Evolutionary conservation across 64 coral and sea anemone genomes (phyloP).

Genomic region (Pocillopora damicornis): DNA sequence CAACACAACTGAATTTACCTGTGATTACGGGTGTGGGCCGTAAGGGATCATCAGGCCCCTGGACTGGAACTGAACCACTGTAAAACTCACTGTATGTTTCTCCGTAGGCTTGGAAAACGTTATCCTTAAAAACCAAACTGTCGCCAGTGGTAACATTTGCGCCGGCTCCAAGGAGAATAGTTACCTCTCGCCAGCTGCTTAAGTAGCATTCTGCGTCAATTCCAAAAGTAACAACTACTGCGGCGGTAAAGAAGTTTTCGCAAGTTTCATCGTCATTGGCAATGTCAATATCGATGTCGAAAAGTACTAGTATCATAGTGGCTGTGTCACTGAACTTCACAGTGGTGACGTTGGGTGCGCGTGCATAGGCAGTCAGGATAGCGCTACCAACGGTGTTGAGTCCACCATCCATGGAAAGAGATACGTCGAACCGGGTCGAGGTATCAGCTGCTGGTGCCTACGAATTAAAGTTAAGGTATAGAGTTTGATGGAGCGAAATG

Average conservation of each 20-base stretch:
- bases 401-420: slow-evolving; percentile 20
- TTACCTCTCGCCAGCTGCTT: slow-evolving; percentile 8
- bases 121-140: slow-evolving; percentile 21
- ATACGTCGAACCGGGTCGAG: background rate
- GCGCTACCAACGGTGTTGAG: background rate
- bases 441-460: background rate
- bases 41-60: slow-evolving; percentile 19
- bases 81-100: slow-evolving; percentile 21
- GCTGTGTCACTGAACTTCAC: slow-evolving; percentile 51
- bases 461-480: background rate
- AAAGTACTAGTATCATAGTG: slow-evolving; percentile 32
- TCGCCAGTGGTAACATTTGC: slow-evolving; percentile 39
- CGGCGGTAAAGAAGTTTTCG: slow-evolving; percentile 23
- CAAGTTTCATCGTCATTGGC: slow-evolving; percentile 24
- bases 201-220: slow-evolving; percentile 14
- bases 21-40: slow-evolving; percentile 42
- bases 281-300: slow-evolving; percentile 54
- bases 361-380: slow-evolving; percentile 19
- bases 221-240: slow-evolving; percentile 37
- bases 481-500: background rate
- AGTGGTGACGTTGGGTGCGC: slow-evolving; percentile 27
- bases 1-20: slow-evolving; percentile 13
- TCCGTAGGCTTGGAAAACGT: slow-evolving; percentile 35
- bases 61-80: slow-evolving; percentile 28
- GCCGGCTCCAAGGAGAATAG: slow-evolving; percentile 25